These are phyloP conservation scores for Lutjanus argentimaculatus DNA, from an alignment of 2,797 vertebrate species.

Conservation along the genomic window DNA sequence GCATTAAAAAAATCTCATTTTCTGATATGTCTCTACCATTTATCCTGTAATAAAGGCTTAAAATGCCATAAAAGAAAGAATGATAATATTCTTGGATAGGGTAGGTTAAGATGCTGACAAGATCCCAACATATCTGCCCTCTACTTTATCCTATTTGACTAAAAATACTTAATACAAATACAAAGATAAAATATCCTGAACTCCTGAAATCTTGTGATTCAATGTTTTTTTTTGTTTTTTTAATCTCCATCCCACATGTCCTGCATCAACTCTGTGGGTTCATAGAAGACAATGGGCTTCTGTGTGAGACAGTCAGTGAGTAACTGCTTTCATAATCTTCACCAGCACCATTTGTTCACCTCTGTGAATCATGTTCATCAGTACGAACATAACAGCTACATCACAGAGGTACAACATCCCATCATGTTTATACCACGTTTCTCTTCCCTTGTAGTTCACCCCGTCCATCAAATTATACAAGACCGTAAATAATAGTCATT, in stretches of 20 bases:
- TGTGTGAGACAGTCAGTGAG: conserved; percentile 17
- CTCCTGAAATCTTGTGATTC: neutral
- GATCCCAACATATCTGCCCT: neutral
- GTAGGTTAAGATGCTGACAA: too few species aligned
- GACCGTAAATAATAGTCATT: neutral
- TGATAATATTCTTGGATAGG: too few species aligned
- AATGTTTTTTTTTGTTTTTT: neutral
- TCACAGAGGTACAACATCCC: neutral
- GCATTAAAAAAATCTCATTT: too few species aligned
- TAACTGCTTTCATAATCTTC: conserved; percentile 9
- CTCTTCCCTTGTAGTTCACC: neutral
- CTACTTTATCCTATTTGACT: neutral
- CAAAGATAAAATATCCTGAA: neutral
- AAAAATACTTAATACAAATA: too few species aligned
- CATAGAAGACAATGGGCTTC: conserved; percentile 18
- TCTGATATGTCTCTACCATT: too few species aligned
- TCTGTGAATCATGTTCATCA: conserved; percentile 2
- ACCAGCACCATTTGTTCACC: conserved; percentile 27
- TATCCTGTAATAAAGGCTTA: too few species aligned
- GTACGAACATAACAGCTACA: neutral
- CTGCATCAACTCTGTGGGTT: neutral
- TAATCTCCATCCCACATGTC: neutral
- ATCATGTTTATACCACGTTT: neutral
- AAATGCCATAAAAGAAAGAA: too few species aligned
- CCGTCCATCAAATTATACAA: neutral